A percentile compares a stretch with the other conserved stretches of the same genome.
Evolutionary conservation across 2,113 vertebrate genomes (phyloP).

Genomic region (Anguilla japonica): DNA sequence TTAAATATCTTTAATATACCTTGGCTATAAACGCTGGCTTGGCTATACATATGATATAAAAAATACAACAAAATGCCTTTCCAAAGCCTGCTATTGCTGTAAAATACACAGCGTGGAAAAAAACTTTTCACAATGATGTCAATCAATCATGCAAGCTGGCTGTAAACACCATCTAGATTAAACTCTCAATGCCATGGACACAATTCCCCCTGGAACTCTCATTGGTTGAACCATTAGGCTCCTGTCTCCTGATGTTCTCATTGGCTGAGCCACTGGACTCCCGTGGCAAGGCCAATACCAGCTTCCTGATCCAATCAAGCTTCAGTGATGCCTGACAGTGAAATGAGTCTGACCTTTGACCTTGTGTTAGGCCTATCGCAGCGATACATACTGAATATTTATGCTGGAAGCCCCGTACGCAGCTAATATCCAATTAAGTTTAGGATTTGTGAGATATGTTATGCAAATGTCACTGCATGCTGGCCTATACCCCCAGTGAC

Average conservation of each 20-base stretch:
- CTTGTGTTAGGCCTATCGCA: constrained; percentile 10
- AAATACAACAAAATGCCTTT: too few species aligned
- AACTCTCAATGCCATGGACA: neutral
- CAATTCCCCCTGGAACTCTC: neutral
- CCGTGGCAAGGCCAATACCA: neutral
- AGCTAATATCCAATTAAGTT: constrained; percentile 59
- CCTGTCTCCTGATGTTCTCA: neutral
- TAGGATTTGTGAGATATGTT: constrained; percentile 70
- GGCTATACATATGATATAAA: too few species aligned
- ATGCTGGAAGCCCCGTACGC: constrained; percentile 55
- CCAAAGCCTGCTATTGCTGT: too few species aligned
- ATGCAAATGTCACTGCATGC: constrained; percentile 76
- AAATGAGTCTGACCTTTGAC: constrained; percentile 44
- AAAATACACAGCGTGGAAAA: too few species aligned
- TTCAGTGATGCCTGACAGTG: neutral
- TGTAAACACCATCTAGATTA: neutral
- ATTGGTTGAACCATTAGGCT: neutral
- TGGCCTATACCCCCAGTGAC: constrained; percentile 62
- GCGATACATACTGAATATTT: constrained; percentile 49
- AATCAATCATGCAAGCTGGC: too few species aligned
- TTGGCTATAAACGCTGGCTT: too few species aligned
- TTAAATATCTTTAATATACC: too few species aligned
- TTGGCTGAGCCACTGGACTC: neutral
- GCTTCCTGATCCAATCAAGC: neutral
- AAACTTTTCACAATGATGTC: too few species aligned